phyloP scores from a whole-genome alignment of 2,113 vertebrate genomes.

The Ailurus styani region DNA sequence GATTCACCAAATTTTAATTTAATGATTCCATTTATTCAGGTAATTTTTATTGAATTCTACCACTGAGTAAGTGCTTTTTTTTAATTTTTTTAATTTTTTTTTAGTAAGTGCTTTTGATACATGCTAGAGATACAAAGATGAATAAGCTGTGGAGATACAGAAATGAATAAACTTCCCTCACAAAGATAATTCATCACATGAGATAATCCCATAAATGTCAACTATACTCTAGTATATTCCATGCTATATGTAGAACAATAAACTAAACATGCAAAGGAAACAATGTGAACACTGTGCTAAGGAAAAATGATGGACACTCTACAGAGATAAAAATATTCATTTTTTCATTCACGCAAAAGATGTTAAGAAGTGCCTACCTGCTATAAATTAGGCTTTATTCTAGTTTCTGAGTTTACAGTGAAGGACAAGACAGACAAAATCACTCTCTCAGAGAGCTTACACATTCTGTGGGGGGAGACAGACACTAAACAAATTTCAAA shows the following conservation, averaged over 20 bases:
- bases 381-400: not conserved
- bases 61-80: not conserved
- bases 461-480: not conserved
- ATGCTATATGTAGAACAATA: not conserved
- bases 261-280: not conserved
- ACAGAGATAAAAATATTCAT: not conserved
- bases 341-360: not conserved
- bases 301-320: not conserved
- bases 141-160: not conserved
- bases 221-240: not conserved
- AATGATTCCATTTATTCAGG: not conserved
- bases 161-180: not conserved
- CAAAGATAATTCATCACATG: not conserved
- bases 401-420: not conserved
- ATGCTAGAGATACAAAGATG: too few species aligned
- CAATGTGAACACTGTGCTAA: not conserved
- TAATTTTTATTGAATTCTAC: not conserved
- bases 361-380: not conserved
- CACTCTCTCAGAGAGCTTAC: not conserved
- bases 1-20: not conserved
- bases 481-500: not conserved
- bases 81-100: too few species aligned
- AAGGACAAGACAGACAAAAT: not conserved
- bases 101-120: too few species aligned
- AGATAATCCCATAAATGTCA: not conserved